Evolutionary conservation across 2,888 invertebrate species (phyloP).

Genomic region (Diaphora mendica): DNA sequence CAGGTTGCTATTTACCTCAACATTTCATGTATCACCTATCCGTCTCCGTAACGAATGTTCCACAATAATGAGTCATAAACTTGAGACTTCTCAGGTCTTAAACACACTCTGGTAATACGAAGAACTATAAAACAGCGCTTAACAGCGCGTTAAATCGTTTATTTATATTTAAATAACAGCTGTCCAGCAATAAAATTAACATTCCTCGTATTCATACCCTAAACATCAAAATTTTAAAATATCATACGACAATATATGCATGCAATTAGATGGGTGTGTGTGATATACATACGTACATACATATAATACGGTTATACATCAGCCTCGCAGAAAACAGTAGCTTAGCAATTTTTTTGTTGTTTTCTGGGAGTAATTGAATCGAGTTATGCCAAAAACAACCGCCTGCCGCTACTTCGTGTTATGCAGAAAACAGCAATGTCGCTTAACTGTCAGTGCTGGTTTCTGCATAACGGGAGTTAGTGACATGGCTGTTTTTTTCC

Average conservation of each 20-base stretch:
- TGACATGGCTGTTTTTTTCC: no score
- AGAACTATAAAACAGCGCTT: conserved; percentile 22
- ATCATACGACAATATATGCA: neutral
- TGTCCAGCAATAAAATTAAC: conserved; percentile 26
- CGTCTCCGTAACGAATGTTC: conserved; percentile 9
- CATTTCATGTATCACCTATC: conserved; percentile 1
- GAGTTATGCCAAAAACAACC: no score
- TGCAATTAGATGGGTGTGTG: no score
- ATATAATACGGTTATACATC: no score
- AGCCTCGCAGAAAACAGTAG: no score
- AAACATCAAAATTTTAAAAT: neutral
- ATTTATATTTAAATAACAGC: conserved; percentile 32
- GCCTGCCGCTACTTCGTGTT: no score
- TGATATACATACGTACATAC: no score
- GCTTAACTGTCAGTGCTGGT: no score
- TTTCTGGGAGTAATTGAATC: no score
- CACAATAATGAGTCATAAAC: conserved; percentile 11
- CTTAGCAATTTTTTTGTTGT: no score
- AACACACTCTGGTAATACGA: conserved; percentile 1
- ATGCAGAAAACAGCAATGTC: no score
- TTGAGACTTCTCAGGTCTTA: neutral
- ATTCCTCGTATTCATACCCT: conserved; percentile 8
- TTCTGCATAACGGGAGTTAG: no score
- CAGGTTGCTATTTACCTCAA: neutral
- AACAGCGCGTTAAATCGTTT: conserved; percentile 21